Base-by-base conservation (phyloP, 1,140 invertebrate species). In the Eupeodes corollae region DNA sequence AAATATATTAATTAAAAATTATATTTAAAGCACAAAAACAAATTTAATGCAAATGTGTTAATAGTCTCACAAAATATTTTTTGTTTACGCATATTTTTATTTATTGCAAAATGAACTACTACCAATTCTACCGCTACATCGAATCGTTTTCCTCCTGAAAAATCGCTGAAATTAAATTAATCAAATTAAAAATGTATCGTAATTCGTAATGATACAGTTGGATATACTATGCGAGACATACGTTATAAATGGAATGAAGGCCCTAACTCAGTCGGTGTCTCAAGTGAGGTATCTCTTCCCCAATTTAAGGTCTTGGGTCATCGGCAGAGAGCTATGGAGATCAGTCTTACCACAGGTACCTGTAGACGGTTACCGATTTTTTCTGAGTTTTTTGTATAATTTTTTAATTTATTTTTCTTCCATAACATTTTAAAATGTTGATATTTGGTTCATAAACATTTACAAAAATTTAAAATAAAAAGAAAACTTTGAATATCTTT, bases 221-320 rank as follows among this genome's bases (percentile, higher is more conserved):
- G 91, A 75, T 93, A 93, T 80, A 92, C 90, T 69, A 94, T 92
- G 89, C 79, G 86, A 74, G 91, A 95, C 79, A 94, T 95, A 75
- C 82, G 86, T 60, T 92, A 93, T 80, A 90, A 88, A 73, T 93
- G 90, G 90, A 88, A 90, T 73, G 87, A 89, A 70, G 88, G 88
- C 52, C 84, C 86, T 66, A 84, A 86, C 73, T 91, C 89, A 59
- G 89, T 94, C 62, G 87, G 88, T 62, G 86, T 94, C 53, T 88
- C 88, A 68, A 84, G 83, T 72, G 88, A 92, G 72, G 88, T 95
- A 64, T 90, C 88, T 57, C 79, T 94, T 65, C 91, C 91, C 62
- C 91, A 94, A 75, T 94, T 94, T 80, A 90, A 92, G 78, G 86
- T 90, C 66, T 79, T 88, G 63, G 87, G 87, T 55, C 86, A 89